Conservation (phyloP, 2,797 vertebrate genomes). For the Cryptoblepharus egeriae region DNA sequence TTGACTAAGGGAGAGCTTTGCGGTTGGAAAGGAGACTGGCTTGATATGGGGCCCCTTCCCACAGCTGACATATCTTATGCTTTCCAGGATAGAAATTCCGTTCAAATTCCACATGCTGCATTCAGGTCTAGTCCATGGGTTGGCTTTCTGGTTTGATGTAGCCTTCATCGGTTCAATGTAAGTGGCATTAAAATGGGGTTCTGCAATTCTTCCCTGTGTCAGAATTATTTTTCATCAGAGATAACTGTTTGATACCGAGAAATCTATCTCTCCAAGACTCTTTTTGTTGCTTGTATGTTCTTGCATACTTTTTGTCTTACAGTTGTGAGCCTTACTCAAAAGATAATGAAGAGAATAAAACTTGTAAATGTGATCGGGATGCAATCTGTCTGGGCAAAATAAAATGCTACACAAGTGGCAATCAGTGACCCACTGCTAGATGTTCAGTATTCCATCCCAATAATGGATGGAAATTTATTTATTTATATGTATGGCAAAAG, state of each 20-base stretch:
- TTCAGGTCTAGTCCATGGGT: conserved; percentile 92
- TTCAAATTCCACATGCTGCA: conserved; percentile 99
- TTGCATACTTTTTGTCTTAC: too few relatives aligned
- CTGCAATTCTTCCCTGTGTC: not conserved
- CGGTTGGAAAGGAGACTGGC: not conserved
- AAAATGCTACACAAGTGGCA: not conserved
- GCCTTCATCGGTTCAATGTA: conserved; percentile 95
- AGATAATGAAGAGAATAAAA: not conserved
- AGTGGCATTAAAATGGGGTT: conserved; percentile 57
- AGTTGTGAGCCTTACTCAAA: too few relatives aligned
- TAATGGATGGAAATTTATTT: too few relatives aligned
- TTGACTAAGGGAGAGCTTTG: not conserved
- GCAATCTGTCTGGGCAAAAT: not conserved
- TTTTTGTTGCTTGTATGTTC: not conserved
- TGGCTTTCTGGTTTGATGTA: conserved; percentile 98
- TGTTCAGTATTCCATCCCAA: too few relatives aligned
- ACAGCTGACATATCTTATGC: conserved; percentile 26
- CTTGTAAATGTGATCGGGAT: not conserved
- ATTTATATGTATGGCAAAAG: too few relatives aligned
- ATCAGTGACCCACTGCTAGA: too few relatives aligned
- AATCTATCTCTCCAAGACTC: not conserved
- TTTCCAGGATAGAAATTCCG: conserved; percentile 94
- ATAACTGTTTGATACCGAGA: not conserved
- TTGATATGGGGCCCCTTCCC: not conserved
- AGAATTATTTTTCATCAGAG: not conserved